Conservation (phyloP, 2,888 invertebrate species). For the Ypsolopha sequella region DNA sequence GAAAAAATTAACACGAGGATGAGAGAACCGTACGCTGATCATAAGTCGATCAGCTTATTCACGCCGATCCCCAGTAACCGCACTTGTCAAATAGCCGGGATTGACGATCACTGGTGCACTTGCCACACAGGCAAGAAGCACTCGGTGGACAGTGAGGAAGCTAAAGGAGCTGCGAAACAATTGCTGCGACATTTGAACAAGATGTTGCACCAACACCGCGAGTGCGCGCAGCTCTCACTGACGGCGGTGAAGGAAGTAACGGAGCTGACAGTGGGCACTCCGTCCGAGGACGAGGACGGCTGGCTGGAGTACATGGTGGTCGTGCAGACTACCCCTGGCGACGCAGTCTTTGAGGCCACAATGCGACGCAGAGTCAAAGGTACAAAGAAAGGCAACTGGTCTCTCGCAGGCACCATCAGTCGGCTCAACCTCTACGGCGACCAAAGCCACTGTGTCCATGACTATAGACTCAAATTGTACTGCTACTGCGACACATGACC, state of each 20-base stretch:
- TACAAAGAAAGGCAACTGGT: slow-evolving; percentile 26
- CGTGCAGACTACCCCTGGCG: slow-evolving; percentile 75
- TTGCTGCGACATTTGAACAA: slow-evolving; percentile 76
- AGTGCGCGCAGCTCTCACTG: slow-evolving; percentile 76
- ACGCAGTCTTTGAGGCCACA: slow-evolving; percentile 84
- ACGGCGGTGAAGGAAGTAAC: slow-evolving; percentile 75
- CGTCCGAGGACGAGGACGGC: slow-evolving; percentile 38
- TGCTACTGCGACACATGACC: slow-evolving; percentile 72
- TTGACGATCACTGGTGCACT: slow-evolving; percentile 90
- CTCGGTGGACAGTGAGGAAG: slow-evolving; percentile 58
- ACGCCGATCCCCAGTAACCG: slow-evolving; percentile 77
- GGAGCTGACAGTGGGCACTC: slow-evolving; percentile 63
- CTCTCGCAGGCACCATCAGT: slow-evolving; percentile 79
- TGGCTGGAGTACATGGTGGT: slow-evolving; percentile 75
- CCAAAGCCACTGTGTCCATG: slow-evolving; percentile 82
- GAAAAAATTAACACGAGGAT: slow-evolving; percentile 41
- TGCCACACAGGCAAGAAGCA: slow-evolving; percentile 79
- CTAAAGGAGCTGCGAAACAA: slow-evolving; percentile 70
- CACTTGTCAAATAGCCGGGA: slow-evolving; percentile 82
- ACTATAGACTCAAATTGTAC: slow-evolving; percentile 81
- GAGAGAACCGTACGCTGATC: slow-evolving; percentile 35
- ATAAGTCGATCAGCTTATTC: slow-evolving; percentile 82
- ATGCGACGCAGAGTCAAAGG: slow-evolving; percentile 34
- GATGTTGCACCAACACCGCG: slow-evolving; percentile 68
- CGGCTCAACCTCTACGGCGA: slow-evolving; percentile 85